Base-by-base conservation (phyloP, 2,797 vertebrate species). In the Danio choprae region DNA sequence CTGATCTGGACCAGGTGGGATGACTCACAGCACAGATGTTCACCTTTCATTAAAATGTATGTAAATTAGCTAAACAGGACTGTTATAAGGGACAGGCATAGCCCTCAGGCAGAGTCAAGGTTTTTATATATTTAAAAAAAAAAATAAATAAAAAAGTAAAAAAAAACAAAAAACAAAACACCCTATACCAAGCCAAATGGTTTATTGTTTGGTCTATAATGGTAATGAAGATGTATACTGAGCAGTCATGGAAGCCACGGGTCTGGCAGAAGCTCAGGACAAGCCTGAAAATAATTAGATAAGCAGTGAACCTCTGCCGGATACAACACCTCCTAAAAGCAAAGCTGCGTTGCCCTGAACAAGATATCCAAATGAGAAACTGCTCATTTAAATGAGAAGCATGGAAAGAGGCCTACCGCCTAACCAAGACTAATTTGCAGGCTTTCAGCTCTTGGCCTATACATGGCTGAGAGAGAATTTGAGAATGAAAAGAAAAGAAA, bases 1-100 rank as follows among this genome's bases (percentile, higher is more conserved):
- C 43, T 65, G 76, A 84, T 76, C 79, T 67, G 44, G 64, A 81
- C 59, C 63, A 83, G 75, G 36, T 74, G 71, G 77, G 65, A 71
- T 48, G 38, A 77, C 38, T 80, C 38, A 43, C 53, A 18, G 78
- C 50, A 62, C 64, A 73, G 72, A 64, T 64, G 84, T 74, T 83
- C 63, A 71, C 64, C 56, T 77, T 79, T 81, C 64, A 84, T 60
- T 44, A 68, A 44, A 56, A 69, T 40, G 20, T 73, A 74, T 83
- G 71, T 67, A 76, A 59, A 80, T 76, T 6, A 40, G 53, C 36
- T 15, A 50, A 50, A 51, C 11, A 13, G 16, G 6, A 70, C 22
- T 67, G 22, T 53, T 75, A 75, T 18, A 44, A 44, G 50, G 44
- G 16, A 79, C 60, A 75, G 48, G 8, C 29, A 43, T 9, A 70